Evolutionary conservation across 2,797 vertebrate species (phyloP).

Genomic region (Pseudocheirus occidentalis): DNA sequence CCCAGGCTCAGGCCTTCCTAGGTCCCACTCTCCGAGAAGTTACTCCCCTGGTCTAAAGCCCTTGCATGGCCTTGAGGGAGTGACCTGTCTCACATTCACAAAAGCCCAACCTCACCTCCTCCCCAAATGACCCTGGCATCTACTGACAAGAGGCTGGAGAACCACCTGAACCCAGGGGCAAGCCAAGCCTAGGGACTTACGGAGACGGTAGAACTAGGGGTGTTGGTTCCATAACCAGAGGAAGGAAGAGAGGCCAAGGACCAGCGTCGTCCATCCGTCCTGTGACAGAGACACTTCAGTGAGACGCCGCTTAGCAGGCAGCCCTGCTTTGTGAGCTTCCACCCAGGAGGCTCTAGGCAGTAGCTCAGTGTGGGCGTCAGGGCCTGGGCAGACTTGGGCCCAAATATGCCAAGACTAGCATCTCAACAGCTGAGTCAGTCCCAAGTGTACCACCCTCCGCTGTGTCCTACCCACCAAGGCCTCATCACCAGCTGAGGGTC

Average conservation of each 20-base stretch:
- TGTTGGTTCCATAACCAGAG: constrained; percentile 98
- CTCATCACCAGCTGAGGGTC: neutral
- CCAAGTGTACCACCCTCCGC: neutral
- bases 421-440: neutral
- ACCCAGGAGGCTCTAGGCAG: neutral
- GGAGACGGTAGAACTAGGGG: constrained; percentile 97
- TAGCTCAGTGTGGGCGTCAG: neutral
- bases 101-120: neutral
- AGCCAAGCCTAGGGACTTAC: constrained; percentile 85
- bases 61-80: neutral
- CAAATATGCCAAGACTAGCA: neutral
- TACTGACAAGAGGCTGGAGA: no score
- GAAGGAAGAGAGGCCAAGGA: constrained; percentile 97
- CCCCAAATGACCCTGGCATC: neutral
- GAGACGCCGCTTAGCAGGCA: neutral
- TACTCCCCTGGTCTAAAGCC: neutral
- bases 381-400: neutral
- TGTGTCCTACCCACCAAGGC: neutral
- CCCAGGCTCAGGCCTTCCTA: neutral
- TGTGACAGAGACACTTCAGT: constrained; percentile 77
- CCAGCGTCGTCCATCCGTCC: constrained; percentile 97
- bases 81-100: neutral
- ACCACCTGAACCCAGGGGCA: neutral
- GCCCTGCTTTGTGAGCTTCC: no score
- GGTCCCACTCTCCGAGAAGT: neutral